Conservation (phyloP, 2,888 invertebrate species). For the Drosophila stalkeri region DNA sequence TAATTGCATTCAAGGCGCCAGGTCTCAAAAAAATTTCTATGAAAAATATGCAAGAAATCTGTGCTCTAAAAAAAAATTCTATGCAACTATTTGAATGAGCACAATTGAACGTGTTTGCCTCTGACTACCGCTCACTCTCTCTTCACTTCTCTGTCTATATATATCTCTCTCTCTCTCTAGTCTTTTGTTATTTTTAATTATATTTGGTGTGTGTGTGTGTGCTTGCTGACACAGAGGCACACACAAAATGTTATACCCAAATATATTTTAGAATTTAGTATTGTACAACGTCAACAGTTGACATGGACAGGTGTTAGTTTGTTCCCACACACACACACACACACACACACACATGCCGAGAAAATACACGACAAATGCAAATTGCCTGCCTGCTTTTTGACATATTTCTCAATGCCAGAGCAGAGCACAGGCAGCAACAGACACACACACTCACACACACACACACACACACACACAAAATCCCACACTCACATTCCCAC, state of each 20-base stretch:
- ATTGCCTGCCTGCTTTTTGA: constrained; percentile 49
- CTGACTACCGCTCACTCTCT: no score
- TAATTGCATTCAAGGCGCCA: constrained; percentile 62
- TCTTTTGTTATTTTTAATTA: constrained; percentile 72
- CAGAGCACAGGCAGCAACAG: constrained; percentile 6
- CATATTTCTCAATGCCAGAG: constrained; percentile 55
- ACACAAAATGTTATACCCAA: constrained; percentile 48
- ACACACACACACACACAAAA: not conserved
- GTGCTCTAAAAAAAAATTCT: constrained; percentile 24
- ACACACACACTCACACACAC: constrained; percentile 8
- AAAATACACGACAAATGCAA: constrained; percentile 44
- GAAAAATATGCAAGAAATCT: constrained; percentile 70
- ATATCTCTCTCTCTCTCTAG: not conserved
- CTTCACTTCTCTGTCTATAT: not conserved
- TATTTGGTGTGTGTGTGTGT: constrained; percentile 56
- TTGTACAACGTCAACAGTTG: constrained; percentile 62
- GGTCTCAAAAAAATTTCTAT: constrained; percentile 51
- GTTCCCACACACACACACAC: constrained; percentile 21
- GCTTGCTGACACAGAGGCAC: constrained; percentile 59
- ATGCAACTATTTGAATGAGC: constrained; percentile 23
- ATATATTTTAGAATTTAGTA: constrained; percentile 55
- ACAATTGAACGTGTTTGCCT: not conserved
- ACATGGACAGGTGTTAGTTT: constrained; percentile 71
- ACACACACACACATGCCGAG: not conserved
- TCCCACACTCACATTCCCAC: not conserved